Conservation (phyloP, 2,888 invertebrate species). For the Andrena marginata region DNA sequence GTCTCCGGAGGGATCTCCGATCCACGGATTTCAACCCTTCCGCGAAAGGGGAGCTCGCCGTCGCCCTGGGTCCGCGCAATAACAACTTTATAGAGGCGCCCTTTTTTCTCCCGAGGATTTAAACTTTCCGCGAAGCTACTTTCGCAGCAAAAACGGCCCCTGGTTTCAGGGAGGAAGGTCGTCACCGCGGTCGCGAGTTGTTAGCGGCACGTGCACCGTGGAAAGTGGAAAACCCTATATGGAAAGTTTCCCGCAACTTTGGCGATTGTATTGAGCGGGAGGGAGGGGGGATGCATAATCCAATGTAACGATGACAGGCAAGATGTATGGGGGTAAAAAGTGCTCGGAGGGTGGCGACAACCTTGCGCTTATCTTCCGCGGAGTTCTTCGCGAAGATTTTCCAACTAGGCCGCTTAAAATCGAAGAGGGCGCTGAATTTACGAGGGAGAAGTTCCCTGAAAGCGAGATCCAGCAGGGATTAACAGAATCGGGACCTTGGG, state of each 20-base stretch:
- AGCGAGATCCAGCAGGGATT: neutral
- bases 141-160: slow-evolving; percentile 59
- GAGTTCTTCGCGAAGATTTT: slow-evolving; percentile 17
- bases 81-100: slow-evolving; percentile 63
- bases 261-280: slow-evolving; percentile 66
- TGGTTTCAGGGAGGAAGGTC: slow-evolving; percentile 47
- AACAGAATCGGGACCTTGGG: neutral
- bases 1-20: slow-evolving; percentile 32
- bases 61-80: slow-evolving; percentile 54
- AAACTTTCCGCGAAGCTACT: slow-evolving; percentile 66
- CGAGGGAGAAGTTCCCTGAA: neutral
- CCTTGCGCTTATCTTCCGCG: slow-evolving; percentile 10
- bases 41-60: neutral
- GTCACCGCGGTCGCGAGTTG: slow-evolving; percentile 63
- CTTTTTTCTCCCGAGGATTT: slow-evolving; percentile 65
- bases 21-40: slow-evolving; percentile 34
- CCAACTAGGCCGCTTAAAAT: neutral
- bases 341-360: slow-evolving; percentile 7
- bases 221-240: slow-evolving; percentile 45
- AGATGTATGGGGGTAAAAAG: slow-evolving; percentile 55
- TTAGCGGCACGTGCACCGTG: slow-evolving; percentile 66
- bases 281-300: slow-evolving; percentile 63
- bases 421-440: neutral
- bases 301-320: slow-evolving; percentile 63
- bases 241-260: slow-evolving; percentile 57